Evolutionary conservation across 37 sponge, comb jelly and placozoan genomes (phyloP), one percentile per base, ranked within the genome.

Genomic region (Dysidea cf. avara): DNA sequence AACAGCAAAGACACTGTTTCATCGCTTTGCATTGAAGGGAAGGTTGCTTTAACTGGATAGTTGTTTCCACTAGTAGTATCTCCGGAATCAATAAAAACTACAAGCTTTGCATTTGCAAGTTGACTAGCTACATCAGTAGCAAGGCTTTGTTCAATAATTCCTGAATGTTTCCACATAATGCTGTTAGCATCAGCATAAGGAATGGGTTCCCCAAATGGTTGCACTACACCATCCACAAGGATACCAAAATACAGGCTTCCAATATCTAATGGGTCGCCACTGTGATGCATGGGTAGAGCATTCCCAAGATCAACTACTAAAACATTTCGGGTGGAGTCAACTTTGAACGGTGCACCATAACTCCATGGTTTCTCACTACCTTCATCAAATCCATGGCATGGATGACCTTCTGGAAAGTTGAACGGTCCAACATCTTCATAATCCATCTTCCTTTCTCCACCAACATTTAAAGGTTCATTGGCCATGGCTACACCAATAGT

Each of bases 281-380:
- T 3, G 1, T 2, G 11, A 60, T 70, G 54, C 3, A 70, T 47
- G 5, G 61, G n/a, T 30, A 80, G 38, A 5, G 72, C 38, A 35
- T 80, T 80, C 17, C 81, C 33, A 22, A 80, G 70, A 33, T 80
- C 81, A 21, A 61, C 55, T 18, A 53, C 21, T 1, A 70, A 21
- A 20, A 2, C 21, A 4, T 67, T 34, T 17, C 49, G n/a, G 38
- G 34, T 38, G 5, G 9, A 43, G 46, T 43, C 46, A 7, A 67
- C 2, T 6, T 67, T 67, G 14, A 67, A 67, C 12, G 40, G 47
- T 18, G 68, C 68, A 67, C 21, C 28, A 67, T 17, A 67, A 30
- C 22, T 43, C 68, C 68, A 67, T 20, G 43, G 40, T 6, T 43
- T 43, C 9, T 43, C 46, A 9, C 9, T 43, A 9, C 9, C 9